A percentile compares a stretch with the other conserved stretches of the same genome.
Evolutionary conservation across 2,888 invertebrate species (phyloP).

Genomic region (Leptinotarsa haldemani): DNA sequence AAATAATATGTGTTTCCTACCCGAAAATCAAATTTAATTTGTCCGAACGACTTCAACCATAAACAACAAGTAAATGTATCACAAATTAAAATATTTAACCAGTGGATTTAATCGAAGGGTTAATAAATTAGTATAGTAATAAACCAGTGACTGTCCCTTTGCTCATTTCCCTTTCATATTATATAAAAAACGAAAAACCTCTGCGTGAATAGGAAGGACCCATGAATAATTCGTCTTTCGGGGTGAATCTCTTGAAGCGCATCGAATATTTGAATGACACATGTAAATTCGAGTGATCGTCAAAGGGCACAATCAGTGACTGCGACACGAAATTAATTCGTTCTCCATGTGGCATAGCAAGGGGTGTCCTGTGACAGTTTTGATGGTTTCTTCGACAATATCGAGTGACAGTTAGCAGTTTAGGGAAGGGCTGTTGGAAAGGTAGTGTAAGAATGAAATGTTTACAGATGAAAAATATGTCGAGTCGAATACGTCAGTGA

Average conservation of each 20-base stretch:
- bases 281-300: conserved; percentile 41
- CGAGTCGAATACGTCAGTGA: not conserved
- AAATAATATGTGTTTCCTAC: too few species aligned
- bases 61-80: too few species aligned
- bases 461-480: conserved; percentile 1
- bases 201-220: not conserved
- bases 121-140: not conserved
- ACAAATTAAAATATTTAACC: too few species aligned
- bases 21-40: too few species aligned
- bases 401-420: conserved; percentile 22
- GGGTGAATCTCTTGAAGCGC: conserved; percentile 33
- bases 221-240: conserved; percentile 6
- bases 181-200: not conserved
- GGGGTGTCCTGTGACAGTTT: conserved; percentile 23
- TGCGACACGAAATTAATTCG: conserved; percentile 35
- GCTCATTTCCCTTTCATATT: conserved; percentile 3
- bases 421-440: conserved; percentile 2
- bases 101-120: too few species aligned
- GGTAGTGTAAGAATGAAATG: not conserved
- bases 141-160: conserved; percentile 6
- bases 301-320: conserved; percentile 25
- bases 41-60: too few species aligned
- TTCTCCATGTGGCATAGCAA: conserved; percentile 31
- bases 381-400: conserved; percentile 13
- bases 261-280: conserved; percentile 48